Base-by-base conservation (phyloP, 1,140 invertebrate species). In the Eupeodes corollae region DNA sequence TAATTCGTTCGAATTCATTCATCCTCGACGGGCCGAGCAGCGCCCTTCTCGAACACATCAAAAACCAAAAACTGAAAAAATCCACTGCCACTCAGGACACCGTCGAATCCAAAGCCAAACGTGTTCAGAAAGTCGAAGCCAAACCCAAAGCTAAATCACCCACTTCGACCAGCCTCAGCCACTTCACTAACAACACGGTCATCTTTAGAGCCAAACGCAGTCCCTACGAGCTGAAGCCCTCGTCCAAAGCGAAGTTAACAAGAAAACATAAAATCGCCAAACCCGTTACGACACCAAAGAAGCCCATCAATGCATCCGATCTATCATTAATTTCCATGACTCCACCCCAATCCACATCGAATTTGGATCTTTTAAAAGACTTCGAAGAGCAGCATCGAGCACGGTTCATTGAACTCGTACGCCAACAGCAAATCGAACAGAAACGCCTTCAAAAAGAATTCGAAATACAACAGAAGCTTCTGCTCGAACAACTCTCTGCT, bases 21-120 rank as follows among this genome's bases (percentile, higher is more conserved):
- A 73, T 76, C 1, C 53, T 81, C 34, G 77, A 79, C 0, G 61
- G 71, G 35, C 79, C 79, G 8, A 80, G 79, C 52, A 75, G 76
- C 3, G 72, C 75, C 30, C 59, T 81, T n/a, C 54, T 81, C 6
- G 75, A 76, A 13, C 73, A 77, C 44, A 68, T 76, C 52, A 45
- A 53, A 5, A 53, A 58, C 10, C 39, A 52, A 13, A 47, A 51
- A 30, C 18, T 19, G 5, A 34, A 49, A 11, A 16, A 40, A 6
- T 21, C 43, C 1, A 41, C 47, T 31, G 21, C 39, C 5, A 16
- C 44, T 15, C 55, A 51, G 3, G 59, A 62, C 26, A 65, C 62
- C 5, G 42, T 65, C 2, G 62, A 65, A 33, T 65, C 62, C 0
- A 60, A 59, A 44, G 62, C 62, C 1, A 65, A 65, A 42, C 57